Conservation (phyloP, 1,140 invertebrate species). For the Sminthurides bifidus region DNA sequence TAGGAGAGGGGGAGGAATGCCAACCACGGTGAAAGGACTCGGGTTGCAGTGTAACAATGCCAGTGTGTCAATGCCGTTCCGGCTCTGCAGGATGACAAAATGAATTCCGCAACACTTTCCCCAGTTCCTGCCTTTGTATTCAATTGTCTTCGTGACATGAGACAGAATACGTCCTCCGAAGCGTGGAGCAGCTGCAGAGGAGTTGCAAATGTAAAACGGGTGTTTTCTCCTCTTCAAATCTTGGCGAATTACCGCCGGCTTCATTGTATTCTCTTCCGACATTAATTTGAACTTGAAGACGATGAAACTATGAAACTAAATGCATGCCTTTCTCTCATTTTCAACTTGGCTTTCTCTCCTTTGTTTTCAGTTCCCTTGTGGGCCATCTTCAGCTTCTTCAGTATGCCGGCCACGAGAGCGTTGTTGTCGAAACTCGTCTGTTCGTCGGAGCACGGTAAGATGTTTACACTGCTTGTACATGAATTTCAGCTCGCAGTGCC, state of each 20-base stretch:
- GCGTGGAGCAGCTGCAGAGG: not conserved
- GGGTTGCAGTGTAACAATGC: too few species aligned
- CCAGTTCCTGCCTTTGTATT: not conserved
- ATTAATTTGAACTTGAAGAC: not conserved
- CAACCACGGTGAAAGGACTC: too few species aligned
- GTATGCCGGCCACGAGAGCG: slow-evolving; percentile 39
- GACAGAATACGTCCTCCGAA: not conserved
- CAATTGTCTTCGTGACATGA: not conserved
- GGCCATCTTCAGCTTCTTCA: slow-evolving; percentile 38
- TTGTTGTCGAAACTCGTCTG: slow-evolving; percentile 40
- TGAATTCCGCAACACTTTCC: not conserved
- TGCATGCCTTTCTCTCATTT: not conserved
- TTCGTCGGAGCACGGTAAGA: slow-evolving; percentile 39
- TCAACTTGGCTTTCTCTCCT: not conserved
- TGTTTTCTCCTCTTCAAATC: slow-evolving; percentile 3
- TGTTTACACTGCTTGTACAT: not conserved
- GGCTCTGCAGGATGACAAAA: too few species aligned
- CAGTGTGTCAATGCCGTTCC: not conserved
- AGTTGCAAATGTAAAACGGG: not conserved
- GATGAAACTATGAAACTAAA: not conserved
- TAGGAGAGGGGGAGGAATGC: too few species aligned
- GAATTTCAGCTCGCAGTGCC: not conserved
- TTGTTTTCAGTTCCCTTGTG: slow-evolving; percentile 36
- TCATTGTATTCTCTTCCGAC: not conserved
- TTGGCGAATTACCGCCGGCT: not conserved